Percentiles rank a stretch among this genome's conserved stretches.
Evolutionary conservation across 2,113 vertebrate species (phyloP).

Genomic region (Alectura lathami): DNA sequence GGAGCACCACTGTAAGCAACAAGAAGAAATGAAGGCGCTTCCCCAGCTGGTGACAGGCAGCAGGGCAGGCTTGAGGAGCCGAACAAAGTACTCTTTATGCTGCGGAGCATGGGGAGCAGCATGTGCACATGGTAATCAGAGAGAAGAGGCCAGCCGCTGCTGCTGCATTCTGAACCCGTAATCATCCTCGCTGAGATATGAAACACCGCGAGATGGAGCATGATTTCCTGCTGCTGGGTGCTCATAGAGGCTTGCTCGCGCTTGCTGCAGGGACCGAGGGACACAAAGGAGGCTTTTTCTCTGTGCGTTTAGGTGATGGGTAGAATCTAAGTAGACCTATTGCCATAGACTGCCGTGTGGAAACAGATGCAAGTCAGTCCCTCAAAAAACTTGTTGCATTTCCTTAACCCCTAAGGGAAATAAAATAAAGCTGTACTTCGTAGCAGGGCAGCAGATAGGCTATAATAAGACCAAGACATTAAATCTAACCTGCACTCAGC

Average conservation of each 20-base stretch:
- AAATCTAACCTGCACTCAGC: constrained; percentile 11
- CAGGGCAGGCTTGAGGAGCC: not conserved
- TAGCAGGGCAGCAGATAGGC: not conserved
- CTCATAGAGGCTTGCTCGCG: not conserved
- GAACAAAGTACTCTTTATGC: constrained; percentile 13
- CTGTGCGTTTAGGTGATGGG: not conserved
- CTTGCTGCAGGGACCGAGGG: not conserved
- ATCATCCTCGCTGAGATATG: not conserved
- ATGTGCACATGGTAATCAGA: not conserved
- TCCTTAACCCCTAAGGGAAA: not conserved
- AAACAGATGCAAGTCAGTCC: not conserved
- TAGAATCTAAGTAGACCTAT: not conserved
- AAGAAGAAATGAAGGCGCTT: not conserved
- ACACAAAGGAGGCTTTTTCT: not conserved
- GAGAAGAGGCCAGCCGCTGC: not conserved
- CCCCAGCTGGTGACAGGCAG: not conserved
- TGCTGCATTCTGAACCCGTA: not conserved
- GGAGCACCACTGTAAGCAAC: not conserved
- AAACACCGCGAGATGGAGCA: not conserved
- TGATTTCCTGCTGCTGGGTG: not conserved
- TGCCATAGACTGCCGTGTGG: not conserved
- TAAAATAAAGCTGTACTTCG: not conserved
- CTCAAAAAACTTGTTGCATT: not conserved
- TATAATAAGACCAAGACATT: not conserved
- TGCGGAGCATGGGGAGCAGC: not conserved